A percentile compares a stretch with the other conserved stretches of the same genome.
These are phyloP conservation scores for Tinea pellionella DNA, from an alignment of 2,888 invertebrate genomes.

Conservation along the genomic window DNA sequence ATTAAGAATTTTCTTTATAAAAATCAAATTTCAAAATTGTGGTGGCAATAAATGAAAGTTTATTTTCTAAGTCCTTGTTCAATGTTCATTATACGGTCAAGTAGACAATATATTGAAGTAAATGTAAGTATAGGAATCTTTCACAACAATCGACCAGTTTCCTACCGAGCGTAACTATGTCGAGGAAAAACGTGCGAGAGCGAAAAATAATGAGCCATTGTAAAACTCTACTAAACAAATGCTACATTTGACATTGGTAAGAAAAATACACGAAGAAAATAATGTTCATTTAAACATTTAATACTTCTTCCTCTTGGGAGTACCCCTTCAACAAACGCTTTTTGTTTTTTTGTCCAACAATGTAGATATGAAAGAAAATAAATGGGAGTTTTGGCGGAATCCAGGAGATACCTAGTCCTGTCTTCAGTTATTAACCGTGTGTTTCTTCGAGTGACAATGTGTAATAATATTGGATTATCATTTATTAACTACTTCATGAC, in stretches of 20 bases:
- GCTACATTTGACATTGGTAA: slow-evolving; percentile 7
- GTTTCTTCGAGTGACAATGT: too few species aligned
- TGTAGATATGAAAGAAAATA: too few species aligned
- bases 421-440: too few species aligned
- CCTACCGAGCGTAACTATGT: slow-evolving; percentile 50
- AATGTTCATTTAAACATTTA: neutral
- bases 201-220: slow-evolving; percentile 57
- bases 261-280: neutral
- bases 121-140: slow-evolving; percentile 26
- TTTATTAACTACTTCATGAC: too few species aligned
- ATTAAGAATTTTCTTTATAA: too few species aligned
- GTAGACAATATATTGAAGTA: slow-evolving; percentile 5
- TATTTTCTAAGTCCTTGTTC: slow-evolving; percentile 1
- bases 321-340: too few species aligned
- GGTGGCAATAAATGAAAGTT: neutral
- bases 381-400: too few species aligned
- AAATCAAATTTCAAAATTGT: too few species aligned
- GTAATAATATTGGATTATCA: too few species aligned
- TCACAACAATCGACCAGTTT: slow-evolving; percentile 46
- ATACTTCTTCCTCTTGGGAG: too few species aligned
- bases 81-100: slow-evolving; percentile 11
- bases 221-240: slow-evolving; percentile 20
- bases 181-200: slow-evolving; percentile 65
- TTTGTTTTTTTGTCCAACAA: too few species aligned
- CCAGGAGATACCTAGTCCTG: too few species aligned